phyloP scores from a whole-genome alignment of 2,888 invertebrate genomes.

The Gryllus longicercus region DNA sequence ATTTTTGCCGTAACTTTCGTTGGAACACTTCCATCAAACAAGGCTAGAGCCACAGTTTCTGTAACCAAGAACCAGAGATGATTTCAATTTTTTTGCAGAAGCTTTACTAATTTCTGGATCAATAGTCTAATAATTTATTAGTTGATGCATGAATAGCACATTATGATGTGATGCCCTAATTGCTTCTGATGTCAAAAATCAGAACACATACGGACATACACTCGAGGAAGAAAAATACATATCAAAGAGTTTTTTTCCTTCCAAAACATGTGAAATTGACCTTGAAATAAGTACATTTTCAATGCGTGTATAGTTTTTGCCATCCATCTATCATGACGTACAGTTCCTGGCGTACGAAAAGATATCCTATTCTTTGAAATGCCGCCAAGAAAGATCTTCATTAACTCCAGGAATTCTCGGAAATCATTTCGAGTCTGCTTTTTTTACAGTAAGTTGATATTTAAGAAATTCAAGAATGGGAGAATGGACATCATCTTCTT shows the following conservation, averaged over 20 bases:
- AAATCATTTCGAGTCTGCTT: background rate
- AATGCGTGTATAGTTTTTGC: constrained; percentile 2
- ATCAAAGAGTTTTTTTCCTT: constrained; percentile 9
- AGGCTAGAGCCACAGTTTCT: background rate
- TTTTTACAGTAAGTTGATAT: background rate
- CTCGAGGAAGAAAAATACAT: constrained; percentile 12
- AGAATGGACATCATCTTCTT: background rate
- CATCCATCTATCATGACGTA: background rate
- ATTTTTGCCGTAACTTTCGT: constrained; percentile 19
- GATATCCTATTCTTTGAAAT: background rate
- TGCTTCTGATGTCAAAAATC: background rate
- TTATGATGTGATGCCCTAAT: background rate
- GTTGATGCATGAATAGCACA: background rate
- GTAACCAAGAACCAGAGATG: background rate
- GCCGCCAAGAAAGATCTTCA: background rate
- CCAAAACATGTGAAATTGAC: constrained; percentile 28
- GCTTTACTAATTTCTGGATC: background rate
- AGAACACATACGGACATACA: background rate
- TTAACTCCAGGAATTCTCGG: background rate
- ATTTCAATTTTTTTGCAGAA: background rate
- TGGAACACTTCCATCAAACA: constrained; percentile 11
- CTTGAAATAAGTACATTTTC: constrained; percentile 33
- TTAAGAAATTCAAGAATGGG: background rate
- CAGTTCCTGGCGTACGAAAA: background rate
- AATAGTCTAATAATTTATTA: constrained; percentile 4